Evolutionary conservation across 2,888 invertebrate species (phyloP), one percentile per base, ranked within the genome.

Genomic region (Pheosia gnoma): DNA sequence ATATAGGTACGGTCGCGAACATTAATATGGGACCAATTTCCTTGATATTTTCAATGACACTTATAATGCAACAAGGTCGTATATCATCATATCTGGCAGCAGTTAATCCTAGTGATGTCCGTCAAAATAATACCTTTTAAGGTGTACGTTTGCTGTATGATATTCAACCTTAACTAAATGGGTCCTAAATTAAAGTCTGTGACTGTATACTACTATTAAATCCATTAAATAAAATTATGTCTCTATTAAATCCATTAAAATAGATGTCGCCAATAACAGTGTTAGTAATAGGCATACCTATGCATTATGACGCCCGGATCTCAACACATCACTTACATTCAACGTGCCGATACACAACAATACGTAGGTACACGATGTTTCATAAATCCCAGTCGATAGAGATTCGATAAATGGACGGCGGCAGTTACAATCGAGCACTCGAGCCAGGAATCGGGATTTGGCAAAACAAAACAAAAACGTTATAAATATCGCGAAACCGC

Each of bases 401-500:
- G 71, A 80, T 82, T 81, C 81, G 79, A 85, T 84, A 85, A 84
- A 85, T 78, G 83, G 80, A 81, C 75, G 75, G 78, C 78, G 78
- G 75, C 79, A 70, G 80, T 78, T 79, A 80, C 79, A 81, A 76
- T 74, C 75, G 75, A 69, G 78, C 78, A 78, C 76, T 77, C 71
- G 71, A 75, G 75, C 78, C 76, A 75, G 82, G 79, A 83, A 83
- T 83, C 76, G 76, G 82, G 79, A 83, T 83, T 83, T 82, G 74
- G 71, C 71, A 81, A 82, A 85, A 86, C 83, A 87, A 90, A 90
- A 87, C 83, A 82, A 85, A 25, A 86, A 83, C 82, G 82, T 82
- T 86, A 84, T 86, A 88, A 91, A 91, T 86, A 88, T 87, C 86
- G 78, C 80, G 73, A 87, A 88, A 89, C 91, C 90, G 83, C 89